Evolutionary conservation across 2,888 invertebrate species (phyloP).

Genomic region (Zelleria hepariella): DNA sequence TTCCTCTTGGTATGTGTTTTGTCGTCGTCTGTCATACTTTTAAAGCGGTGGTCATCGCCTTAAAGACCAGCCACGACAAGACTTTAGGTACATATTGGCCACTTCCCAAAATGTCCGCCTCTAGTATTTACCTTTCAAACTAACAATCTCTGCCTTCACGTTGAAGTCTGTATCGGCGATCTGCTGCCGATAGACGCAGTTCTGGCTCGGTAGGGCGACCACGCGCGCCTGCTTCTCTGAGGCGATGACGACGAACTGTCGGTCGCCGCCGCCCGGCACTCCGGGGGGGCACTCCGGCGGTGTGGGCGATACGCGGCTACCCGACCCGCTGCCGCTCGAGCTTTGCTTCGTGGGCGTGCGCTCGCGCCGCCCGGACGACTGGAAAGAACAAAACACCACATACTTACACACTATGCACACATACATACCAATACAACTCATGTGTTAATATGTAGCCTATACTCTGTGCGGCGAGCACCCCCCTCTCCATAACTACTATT

Average conservation of each 20-base stretch:
- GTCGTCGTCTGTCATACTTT: too few species aligned
- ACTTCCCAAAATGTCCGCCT: too few species aligned
- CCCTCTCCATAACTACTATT: too few species aligned
- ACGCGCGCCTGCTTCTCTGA: constrained; percentile 97
- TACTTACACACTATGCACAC: too few species aligned
- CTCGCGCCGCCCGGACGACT: constrained; percentile 49
- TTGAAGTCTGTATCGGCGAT: constrained; percentile 94
- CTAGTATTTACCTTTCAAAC: constrained; percentile 84
- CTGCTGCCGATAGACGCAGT: constrained; percentile 93
- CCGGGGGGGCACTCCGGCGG: constrained; percentile 49
- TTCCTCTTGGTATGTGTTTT: too few species aligned
- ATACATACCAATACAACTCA: too few species aligned
- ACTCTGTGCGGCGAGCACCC: too few species aligned
- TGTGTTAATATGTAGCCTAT: too few species aligned
- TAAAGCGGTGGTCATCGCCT: too few species aligned
- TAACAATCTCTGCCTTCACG: constrained; percentile 93
- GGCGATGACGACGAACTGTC: constrained; percentile 93
- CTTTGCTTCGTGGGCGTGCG: constrained; percentile 76
- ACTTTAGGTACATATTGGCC: too few species aligned
- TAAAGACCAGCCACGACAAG: too few species aligned
- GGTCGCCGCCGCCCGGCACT: constrained; percentile 78
- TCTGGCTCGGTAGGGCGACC: constrained; percentile 94
- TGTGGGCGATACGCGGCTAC: constrained; percentile 84
- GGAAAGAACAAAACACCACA: not conserved
- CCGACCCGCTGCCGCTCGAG: constrained; percentile 61